phyloP scores from a whole-genome alignment of 2,113 vertebrate genomes.

The Junco hyemalis region DNA sequence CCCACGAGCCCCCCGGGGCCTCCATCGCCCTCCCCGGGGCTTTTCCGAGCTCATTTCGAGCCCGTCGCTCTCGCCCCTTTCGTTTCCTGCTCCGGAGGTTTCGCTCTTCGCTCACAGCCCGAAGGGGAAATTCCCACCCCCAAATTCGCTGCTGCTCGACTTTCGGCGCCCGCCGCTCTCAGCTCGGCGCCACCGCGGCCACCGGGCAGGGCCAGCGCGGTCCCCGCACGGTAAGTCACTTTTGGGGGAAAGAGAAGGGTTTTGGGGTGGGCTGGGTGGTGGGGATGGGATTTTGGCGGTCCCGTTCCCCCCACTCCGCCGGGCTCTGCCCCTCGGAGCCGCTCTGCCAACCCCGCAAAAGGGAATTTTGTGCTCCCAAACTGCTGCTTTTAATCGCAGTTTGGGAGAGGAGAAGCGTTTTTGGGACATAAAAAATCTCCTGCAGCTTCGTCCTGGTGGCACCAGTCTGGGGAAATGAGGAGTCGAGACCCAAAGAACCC shows the following conservation, averaged over 20 bases:
- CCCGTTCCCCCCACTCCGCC: not conserved
- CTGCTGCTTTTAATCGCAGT: not conserved
- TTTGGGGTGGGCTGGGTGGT: not conserved
- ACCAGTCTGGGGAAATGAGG: not conserved
- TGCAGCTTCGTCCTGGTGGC: not conserved
- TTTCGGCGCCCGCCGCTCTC: not conserved
- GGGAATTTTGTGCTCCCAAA: not conserved
- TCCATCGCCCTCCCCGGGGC: not conserved
- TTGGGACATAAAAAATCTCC: not conserved
- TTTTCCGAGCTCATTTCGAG: not conserved
- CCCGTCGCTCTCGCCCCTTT: not conserved
- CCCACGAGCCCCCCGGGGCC: not conserved
- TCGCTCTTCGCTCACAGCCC: not conserved
- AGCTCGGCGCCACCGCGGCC: not conserved
- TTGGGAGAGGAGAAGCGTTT: not conserved
- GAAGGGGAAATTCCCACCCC: constrained; percentile 49
- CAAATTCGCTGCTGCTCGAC: not conserved
- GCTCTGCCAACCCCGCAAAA: not conserved
- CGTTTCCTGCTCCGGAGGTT: constrained; percentile 37
- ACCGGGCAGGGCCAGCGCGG: not conserved
- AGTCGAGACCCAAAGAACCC: not conserved
- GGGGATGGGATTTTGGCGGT: not conserved
- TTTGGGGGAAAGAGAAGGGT: accelerated
- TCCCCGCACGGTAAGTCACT: not conserved
- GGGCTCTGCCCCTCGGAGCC: not conserved